Evolutionary conservation across 2,797 vertebrate genomes (phyloP).

Genomic region (Pipistrellus pipistrellus): DNA sequence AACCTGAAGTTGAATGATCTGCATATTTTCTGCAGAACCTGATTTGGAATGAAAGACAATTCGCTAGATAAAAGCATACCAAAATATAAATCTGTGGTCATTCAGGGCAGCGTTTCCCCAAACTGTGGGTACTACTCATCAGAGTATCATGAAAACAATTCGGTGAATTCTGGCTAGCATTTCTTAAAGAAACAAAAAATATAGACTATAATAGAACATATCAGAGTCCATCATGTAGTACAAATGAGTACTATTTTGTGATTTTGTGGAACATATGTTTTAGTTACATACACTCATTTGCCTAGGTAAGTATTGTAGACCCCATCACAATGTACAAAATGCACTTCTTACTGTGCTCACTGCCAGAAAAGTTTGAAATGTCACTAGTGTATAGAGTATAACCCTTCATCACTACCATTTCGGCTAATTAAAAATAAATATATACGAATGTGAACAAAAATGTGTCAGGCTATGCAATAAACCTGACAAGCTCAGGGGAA

Average conservation of each 20-base stretch:
- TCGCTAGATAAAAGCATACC: constrained; percentile 65
- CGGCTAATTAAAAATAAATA: constrained; percentile 50
- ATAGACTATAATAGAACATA: neutral
- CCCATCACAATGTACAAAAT: constrained; percentile 10
- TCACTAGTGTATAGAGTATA: neutral
- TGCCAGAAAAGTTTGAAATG: neutral
- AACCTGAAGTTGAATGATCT: constrained; percentile 94
- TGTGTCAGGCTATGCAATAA: neutral
- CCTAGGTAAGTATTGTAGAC: neutral
- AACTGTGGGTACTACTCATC: neutral
- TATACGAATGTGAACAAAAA: neutral
- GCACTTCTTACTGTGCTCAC: neutral
- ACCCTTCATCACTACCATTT: neutral
- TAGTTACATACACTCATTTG: neutral
- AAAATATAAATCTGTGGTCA: constrained; percentile 22
- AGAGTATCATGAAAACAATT: constrained; percentile 9
- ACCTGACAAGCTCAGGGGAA: no score
- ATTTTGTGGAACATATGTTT: neutral
- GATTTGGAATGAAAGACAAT: constrained; percentile 71
- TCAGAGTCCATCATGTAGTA: neutral
- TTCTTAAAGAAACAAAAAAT: neutral
- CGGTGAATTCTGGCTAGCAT: neutral
- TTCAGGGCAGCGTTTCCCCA: constrained; percentile 18
- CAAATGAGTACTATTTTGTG: neutral
- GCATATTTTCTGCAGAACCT: constrained; percentile 93